These are phyloP conservation scores for Hypomecis atomaria DNA, from an alignment of 2,888 invertebrate genomes.

Conservation along the genomic window DNA sequence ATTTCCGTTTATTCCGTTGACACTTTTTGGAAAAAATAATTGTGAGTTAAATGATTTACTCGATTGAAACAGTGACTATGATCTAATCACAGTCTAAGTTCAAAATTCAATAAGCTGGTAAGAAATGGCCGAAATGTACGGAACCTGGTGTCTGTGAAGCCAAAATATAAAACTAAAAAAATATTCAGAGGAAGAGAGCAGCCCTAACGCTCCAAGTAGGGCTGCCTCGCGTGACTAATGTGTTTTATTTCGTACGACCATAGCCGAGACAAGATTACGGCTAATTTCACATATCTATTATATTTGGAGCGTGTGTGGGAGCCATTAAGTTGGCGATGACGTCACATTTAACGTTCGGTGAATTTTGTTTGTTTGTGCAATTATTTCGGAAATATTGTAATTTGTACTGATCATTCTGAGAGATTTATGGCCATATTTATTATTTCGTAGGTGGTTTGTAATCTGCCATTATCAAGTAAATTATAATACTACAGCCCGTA, in stretches of 20 bases:
- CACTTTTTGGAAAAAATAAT: too few relatives aligned
- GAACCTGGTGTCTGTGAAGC: conserved; percentile 3
- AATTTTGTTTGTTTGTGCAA: conserved; percentile 38
- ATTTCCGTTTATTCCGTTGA: too few relatives aligned
- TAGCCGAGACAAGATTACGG: conserved; percentile 46
- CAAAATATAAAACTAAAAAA: background rate
- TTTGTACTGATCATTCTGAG: background rate
- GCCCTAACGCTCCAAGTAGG: conserved; percentile 47
- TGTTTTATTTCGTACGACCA: conserved; percentile 55
- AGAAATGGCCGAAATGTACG: too few relatives aligned
- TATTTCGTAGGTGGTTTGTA: too few relatives aligned
- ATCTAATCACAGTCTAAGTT: too few relatives aligned
- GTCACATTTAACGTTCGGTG: conserved; percentile 23
- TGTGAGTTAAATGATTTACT: too few relatives aligned
- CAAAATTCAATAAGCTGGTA: too few relatives aligned
- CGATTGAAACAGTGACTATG: too few relatives aligned
- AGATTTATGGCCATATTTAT: background rate
- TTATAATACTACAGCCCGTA: too few relatives aligned
- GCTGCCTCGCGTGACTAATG: conserved; percentile 66
- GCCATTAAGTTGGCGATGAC: conserved; percentile 44
- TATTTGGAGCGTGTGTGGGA: conserved; percentile 47
- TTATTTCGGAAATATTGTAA: background rate
- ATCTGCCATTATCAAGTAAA: too few relatives aligned
- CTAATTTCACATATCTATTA: conserved; percentile 51
- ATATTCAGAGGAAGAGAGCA: conserved; percentile 31